Evolutionary conservation across 2,797 vertebrate genomes (phyloP), one percentile per base, ranked within the genome.

Genomic region (Platyrinchus mystaceus): DNA sequence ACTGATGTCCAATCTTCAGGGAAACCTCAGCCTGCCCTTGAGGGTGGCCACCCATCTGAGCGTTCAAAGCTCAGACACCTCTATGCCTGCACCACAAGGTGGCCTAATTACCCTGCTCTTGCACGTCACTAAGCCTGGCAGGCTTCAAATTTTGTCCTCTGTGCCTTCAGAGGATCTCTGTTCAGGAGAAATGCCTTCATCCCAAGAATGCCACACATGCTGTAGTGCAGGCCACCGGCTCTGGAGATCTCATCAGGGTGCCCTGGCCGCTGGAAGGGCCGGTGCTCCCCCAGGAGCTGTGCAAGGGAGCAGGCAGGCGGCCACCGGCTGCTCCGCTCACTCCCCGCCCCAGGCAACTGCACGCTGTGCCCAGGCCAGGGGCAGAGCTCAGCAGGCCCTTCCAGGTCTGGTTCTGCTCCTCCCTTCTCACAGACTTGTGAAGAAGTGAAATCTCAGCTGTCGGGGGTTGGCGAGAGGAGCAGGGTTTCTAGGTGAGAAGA

Each of bases 401-500:
- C 24, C 49, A 44, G 58, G 39, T 5, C 87, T 85, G 62, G 11
- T 84, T 84, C 71, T 69, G n/a, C 14, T 93, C 87, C 66, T 77
- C 30, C 34, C 68, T 75, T 64, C 78, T 41, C 66, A n/a, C 64
- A 93, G 81, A 27, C 71, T 77, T 58, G 79, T 37, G 50, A 93
- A 82, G 86, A 87, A 87, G n/a, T 14, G 56, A 93, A 77, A 69
- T 89, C 87, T 93, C 81, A 94, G 87, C 90, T 96, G 93, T 78
- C 13, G 3, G 39, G 69, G 83, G 15, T 62, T 96, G 95, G 96
- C 59, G 43, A 93, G 93, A 91, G 77, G 88, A 96, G 88, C 59
- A 59, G 91, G 90, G 91, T 94, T 95, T 95, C 59, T 95, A 93
- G 91, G 96, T 89, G 94, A 96, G 93, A 95, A 97, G 93, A 96